Base-by-base conservation (phyloP, 2,888 invertebrate genomes). In the Micoletzkya japonica region DNA sequence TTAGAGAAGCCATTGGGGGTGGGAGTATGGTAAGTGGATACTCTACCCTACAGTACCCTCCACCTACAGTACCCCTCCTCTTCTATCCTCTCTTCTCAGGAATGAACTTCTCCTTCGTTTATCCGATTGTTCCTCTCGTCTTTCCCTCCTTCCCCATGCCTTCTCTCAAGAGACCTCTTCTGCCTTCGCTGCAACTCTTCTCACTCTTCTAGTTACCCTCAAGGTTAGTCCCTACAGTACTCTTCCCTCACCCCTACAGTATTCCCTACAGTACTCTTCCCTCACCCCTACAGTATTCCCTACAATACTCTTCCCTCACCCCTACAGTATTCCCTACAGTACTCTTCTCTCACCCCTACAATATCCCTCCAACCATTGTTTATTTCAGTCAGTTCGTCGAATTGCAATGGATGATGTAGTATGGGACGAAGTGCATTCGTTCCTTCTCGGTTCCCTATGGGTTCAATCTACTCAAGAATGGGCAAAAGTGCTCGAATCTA, bases 401-500 rank as follows among this genome's bases (percentile, higher is more conserved):
- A 76, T 84, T 26, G 78, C 77, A 14, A 66, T 82, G 30, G 82
- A 83, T 10, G 83, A 83, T 54, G 74, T 76, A 30, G 72, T 84
- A 26, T 83, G 83, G 83, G 83, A 83, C 61, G 79, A 81, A 24
- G 76, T 79, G 4, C 77, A 78, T 71, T 63, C 70, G 14, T 77
- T 82, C 10, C 80, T 83, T 71, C 72, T 73, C 34, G 70, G 70
- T 36, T 78, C 81, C n/a, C 73, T 77, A 1, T 78, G 77, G 79
- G 70, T 74, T 26, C 74, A 66, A 7, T 37, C 66, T 6, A 56
- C 56, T 14, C 28, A 30, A 6, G 26, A 66, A 36, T 66, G 66
- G 66, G 28, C 54, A 32, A 34, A 6, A 24, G 63, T 4, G n/a
- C 63, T 30, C 4, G 32, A 20, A 52, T 61, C 44, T 61, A 39